These are phyloP conservation scores for Erpornis zantholeuca DNA, from an alignment of 2,113 vertebrate genomes.

Conservation along the genomic window DNA sequence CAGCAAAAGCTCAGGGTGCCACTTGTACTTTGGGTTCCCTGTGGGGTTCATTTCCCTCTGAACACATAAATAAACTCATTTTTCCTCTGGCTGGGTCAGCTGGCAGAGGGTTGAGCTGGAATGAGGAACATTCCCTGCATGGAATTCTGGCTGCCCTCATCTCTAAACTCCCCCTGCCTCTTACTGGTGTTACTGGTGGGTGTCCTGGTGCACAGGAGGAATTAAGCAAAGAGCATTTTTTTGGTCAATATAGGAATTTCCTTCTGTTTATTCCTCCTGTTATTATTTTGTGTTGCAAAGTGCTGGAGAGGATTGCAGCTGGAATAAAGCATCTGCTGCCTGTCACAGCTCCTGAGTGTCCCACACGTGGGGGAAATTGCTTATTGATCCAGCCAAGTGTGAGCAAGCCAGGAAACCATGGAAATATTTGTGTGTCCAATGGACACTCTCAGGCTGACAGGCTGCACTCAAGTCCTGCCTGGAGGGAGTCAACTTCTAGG, in stretches of 20 bases:
- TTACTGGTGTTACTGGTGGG: not conserved
- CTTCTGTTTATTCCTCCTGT: not conserved
- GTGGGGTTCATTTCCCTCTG: not conserved
- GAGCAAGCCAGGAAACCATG: slow-evolving; percentile 16
- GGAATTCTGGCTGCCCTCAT: not conserved
- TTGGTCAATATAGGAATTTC: not conserved
- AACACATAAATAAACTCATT: not conserved
- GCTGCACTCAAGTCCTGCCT: not conserved
- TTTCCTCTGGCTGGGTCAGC: not conserved
- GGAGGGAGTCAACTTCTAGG: slow-evolving; percentile 1
- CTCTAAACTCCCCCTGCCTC: not conserved
- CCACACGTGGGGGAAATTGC: slow-evolving; percentile 29
- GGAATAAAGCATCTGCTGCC: slow-evolving; percentile 35
- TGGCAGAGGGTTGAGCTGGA: not conserved
- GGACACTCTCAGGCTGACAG: not conserved
- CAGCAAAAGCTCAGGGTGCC: not conserved
- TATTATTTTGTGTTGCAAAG: not conserved
- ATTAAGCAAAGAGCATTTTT: not conserved
- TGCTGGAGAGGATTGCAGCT: not conserved
- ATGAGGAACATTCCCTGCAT: not conserved
- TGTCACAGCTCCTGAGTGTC: slow-evolving; percentile 12
- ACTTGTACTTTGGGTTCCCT: not conserved
- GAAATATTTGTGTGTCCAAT: not conserved
- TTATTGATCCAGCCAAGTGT: slow-evolving; percentile 43
- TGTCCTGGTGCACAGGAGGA: not conserved